phyloP scores from a whole-genome alignment of 53 echinoderm and acorn worm genomes.

The Luidia sarsii region DNA sequence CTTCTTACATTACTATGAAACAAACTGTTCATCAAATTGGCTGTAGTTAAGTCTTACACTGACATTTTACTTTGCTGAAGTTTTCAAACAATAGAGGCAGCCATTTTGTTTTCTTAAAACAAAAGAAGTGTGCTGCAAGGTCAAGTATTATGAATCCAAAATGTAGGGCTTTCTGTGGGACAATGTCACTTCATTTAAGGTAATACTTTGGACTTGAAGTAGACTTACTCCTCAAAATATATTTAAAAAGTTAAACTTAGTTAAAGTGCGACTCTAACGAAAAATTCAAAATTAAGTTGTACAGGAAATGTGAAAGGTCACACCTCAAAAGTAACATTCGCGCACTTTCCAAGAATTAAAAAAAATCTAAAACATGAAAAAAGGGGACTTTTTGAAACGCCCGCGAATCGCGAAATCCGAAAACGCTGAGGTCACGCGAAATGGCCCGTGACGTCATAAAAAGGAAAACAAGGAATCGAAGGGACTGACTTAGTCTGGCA shows the following conservation, averaged over 20 bases:
- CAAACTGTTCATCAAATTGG: neutral
- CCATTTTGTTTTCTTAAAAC: neutral
- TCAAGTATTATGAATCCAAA: constrained; percentile 21
- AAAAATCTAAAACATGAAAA: no score
- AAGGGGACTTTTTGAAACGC: no score
- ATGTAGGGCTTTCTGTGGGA: neutral
- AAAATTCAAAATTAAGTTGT: no score
- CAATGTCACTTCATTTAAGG: neutral
- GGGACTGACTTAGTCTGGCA: no score
- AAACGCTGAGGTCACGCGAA: no score
- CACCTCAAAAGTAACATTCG: no score
- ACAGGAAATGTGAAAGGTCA: no score
- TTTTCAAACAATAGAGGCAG: neutral
- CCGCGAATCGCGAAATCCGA: no score
- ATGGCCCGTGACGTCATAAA: no score
- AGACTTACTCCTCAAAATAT: neutral
- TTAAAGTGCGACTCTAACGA: no score
- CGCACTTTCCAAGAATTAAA: no score
- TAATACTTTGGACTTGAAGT: neutral
- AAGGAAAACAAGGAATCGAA: no score
- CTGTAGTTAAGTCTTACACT: neutral
- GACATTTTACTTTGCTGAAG: neutral
- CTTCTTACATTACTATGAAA: constrained; percentile 1
- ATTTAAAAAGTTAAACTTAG: neutral
- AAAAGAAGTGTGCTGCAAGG: neutral